These are phyloP conservation scores for Hippoglossus hippoglossus DNA, from an alignment of 2,797 vertebrate species.

Conservation along the genomic window DNA sequence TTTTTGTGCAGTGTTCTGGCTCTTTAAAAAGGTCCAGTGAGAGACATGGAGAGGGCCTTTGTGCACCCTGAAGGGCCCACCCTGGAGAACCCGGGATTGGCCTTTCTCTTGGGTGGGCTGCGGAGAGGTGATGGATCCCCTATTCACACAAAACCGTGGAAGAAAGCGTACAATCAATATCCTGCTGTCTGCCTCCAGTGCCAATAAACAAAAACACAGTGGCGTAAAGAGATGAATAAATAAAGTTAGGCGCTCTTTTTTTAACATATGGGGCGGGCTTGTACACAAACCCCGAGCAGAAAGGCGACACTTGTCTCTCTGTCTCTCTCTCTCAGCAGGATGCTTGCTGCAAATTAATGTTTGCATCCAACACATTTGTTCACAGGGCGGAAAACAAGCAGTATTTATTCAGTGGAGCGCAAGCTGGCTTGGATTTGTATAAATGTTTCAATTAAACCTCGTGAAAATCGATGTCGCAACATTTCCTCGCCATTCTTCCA, in stretches of 20 bases:
- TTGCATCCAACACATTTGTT: constrained; percentile 56
- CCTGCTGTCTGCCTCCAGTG: constrained; percentile 61
- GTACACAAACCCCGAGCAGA: constrained; percentile 49
- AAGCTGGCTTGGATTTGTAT: constrained; percentile 55
- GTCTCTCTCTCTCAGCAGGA: constrained; percentile 63
- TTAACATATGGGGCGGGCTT: constrained; percentile 38
- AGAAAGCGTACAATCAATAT: constrained; percentile 75
- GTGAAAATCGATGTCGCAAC: constrained; percentile 50
- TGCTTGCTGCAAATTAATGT: constrained; percentile 62
- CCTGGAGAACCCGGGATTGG: constrained; percentile 38
- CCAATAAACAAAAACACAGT: constrained; percentile 69
- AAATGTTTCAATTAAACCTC: constrained; percentile 67
- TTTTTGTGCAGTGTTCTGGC: constrained; percentile 30
- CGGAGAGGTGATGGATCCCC: constrained; percentile 60
- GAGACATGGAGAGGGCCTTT: constrained; percentile 47
- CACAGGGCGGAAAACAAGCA: constrained; percentile 52
- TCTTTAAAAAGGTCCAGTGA: constrained; percentile 40
- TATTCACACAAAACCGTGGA: constrained; percentile 50
- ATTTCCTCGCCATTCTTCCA: constrained; percentile 30
- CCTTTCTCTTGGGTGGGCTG: constrained; percentile 60
- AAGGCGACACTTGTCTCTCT: constrained; percentile 45
- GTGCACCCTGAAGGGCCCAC: constrained; percentile 47
- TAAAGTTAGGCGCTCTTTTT: constrained; percentile 55
- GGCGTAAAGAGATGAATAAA: constrained; percentile 71
- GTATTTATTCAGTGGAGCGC: constrained; percentile 51